Percentiles rank a stretch among this genome's conserved stretches.
Evolutionary conservation across 2,113 vertebrate species (phyloP).

Genomic region (Patagioenas fasciata): DNA sequence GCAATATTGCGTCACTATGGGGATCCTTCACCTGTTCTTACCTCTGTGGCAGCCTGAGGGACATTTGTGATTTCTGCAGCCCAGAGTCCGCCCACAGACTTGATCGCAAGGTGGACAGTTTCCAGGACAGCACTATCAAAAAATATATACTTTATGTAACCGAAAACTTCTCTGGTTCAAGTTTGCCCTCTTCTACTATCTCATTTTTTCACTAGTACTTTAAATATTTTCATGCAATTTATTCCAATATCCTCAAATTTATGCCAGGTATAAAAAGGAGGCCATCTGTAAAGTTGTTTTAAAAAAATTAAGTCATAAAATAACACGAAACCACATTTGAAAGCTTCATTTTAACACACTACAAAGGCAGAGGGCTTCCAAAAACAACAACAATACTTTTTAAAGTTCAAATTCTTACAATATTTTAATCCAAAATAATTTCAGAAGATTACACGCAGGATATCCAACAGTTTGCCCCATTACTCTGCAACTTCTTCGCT

Average conservation of each 20-base stretch:
- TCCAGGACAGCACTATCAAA: slow-evolving; percentile 89
- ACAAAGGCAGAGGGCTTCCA: neutral
- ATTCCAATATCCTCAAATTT: neutral
- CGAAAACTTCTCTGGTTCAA: neutral
- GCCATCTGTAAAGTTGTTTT: neutral
- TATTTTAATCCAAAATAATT: neutral
- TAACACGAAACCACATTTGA: neutral
- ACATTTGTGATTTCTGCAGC: slow-evolving; percentile 97
- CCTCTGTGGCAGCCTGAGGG: slow-evolving; percentile 95
- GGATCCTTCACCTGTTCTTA: slow-evolving; percentile 62
- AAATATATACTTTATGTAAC: neutral
- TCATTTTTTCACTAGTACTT: neutral
- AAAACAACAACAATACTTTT: neutral
- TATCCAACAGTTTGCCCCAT: neutral
- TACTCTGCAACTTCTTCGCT: neutral
- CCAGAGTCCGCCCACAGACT: slow-evolving; percentile 86
- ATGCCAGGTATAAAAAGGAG: neutral
- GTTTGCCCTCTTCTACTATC: neutral
- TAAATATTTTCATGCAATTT: neutral
- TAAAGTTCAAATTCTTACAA: neutral
- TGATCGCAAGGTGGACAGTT: slow-evolving; percentile 96
- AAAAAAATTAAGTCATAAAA: neutral
- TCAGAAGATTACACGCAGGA: neutral
- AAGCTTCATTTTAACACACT: neutral
- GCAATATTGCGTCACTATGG: neutral